Conservation (phyloP, 2,888 invertebrate species). For the Drosophila borealis region DNA sequence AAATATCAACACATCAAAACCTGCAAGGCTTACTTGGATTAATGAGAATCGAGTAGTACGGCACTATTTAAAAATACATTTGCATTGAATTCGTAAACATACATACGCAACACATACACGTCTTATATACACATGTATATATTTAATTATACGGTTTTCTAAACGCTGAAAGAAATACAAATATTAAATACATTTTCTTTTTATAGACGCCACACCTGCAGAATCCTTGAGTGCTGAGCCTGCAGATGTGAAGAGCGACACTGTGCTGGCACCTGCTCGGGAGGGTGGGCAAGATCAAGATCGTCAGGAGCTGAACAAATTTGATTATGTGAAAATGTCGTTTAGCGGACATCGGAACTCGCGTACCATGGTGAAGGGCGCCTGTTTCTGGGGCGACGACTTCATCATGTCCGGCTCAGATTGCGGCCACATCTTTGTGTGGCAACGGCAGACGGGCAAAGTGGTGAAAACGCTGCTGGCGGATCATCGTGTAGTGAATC, state of each 20-base stretch:
- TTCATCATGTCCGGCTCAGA: conserved; percentile 95
- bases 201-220: neutral
- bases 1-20: too few relatives aligned
- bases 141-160: too few relatives aligned
- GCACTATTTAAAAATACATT: too few relatives aligned
- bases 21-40: too few relatives aligned
- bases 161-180: too few relatives aligned
- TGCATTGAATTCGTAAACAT: too few relatives aligned
- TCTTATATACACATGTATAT: too few relatives aligned
- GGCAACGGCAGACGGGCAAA: conserved; percentile 90
- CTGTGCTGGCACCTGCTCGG: neutral
- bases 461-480: conserved; percentile 91
- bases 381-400: conserved; percentile 93
- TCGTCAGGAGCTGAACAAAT: conserved; percentile 62
- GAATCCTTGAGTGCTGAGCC: neutral
- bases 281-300: conserved; percentile 1
- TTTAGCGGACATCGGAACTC: conserved; percentile 93
- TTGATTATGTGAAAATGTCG: conserved; percentile 87
- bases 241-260: neutral
- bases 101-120: too few relatives aligned
- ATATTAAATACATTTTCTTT: neutral
- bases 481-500: conserved; percentile 93
- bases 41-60: too few relatives aligned
- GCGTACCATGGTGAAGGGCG: conserved; percentile 93
- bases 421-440: conserved; percentile 94